Percentiles rank a stretch among this genome's conserved stretches.
Conservation (phyloP, 2,797 vertebrate genomes). For the Borostomias antarcticus region DNA sequence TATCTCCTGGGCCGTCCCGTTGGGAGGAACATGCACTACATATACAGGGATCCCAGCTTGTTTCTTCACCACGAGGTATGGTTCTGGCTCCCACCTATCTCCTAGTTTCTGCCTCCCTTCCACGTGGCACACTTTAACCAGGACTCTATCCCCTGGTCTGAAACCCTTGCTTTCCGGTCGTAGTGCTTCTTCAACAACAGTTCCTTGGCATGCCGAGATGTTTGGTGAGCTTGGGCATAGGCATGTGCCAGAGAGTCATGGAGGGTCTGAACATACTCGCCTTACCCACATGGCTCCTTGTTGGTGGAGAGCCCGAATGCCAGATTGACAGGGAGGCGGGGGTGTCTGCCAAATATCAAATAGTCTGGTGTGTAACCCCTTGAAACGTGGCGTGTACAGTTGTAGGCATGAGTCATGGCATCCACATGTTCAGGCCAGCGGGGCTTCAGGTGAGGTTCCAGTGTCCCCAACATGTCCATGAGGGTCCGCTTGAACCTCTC, state of each 20-base stretch:
- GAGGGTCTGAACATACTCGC: conserved; percentile 35
- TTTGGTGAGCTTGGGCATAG: conserved; percentile 18
- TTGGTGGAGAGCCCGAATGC: conserved; percentile 2
- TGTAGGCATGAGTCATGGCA: conserved; percentile 48
- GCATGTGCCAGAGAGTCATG: conserved; percentile 31
- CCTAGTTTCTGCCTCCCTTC: conserved; percentile 26
- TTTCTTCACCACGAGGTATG: conserved; percentile 26
- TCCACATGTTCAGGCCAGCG: conserved; percentile 45
- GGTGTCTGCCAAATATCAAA: conserved; percentile 42
- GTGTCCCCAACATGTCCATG: conserved; percentile 48
- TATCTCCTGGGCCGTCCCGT: no score
- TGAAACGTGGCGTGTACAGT: conserved; percentile 37
- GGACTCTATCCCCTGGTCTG: conserved; percentile 13
- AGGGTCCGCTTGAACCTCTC: conserved; percentile 30
- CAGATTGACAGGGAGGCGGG: conserved; percentile 28
- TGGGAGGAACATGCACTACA: no score
- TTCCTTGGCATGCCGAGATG: not conserved
- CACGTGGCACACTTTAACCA: conserved; percentile 25
- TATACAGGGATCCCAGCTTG: conserved; percentile 17
- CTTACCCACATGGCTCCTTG: conserved; percentile 1
- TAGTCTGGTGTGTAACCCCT: conserved; percentile 45
- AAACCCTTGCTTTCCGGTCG: conserved; percentile 13
- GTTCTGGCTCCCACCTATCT: conserved; percentile 23
- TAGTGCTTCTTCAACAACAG: conserved; percentile 23
- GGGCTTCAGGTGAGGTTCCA: conserved; percentile 39